A percentile compares a stretch with the other conserved stretches of the same genome.
These are phyloP conservation scores for Episyrphus balteatus DNA, from an alignment of 1,140 invertebrate species.

Conservation along the genomic window DNA sequence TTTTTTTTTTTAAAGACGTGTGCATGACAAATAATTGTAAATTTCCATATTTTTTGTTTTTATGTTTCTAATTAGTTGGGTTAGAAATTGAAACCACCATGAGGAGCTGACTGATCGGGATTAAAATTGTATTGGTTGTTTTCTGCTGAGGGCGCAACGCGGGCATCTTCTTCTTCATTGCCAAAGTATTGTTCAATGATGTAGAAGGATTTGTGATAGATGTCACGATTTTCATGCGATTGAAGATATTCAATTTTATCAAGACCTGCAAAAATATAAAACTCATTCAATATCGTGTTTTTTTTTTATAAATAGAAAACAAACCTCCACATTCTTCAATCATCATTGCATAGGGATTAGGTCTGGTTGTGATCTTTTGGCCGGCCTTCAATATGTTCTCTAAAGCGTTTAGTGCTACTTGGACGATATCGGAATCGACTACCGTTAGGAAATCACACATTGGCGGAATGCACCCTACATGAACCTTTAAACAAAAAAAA, in stretches of 20 bases:
- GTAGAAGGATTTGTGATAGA: slow-evolving; percentile 93
- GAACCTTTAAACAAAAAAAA: slow-evolving; percentile 26
- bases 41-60: too few species aligned
- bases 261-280: slow-evolving; percentile 53
- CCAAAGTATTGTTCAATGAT: slow-evolving; percentile 95
- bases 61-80: background rate
- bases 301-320: slow-evolving; percentile 5
- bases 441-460: slow-evolving; percentile 89
- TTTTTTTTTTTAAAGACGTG: too few species aligned
- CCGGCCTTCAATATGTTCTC: slow-evolving; percentile 93
- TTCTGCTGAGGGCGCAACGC: slow-evolving; percentile 65
- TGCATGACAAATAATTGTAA: too few species aligned
- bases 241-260: slow-evolving; percentile 97
- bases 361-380: slow-evolving; percentile 61
- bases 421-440: slow-evolving; percentile 93
- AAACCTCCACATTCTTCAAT: slow-evolving; percentile 95
- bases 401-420: slow-evolving; percentile 90
- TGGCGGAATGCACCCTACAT: slow-evolving; percentile 75
- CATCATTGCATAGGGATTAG: slow-evolving; percentile 83
- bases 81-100: slow-evolving; percentile 71
- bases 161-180: slow-evolving; percentile 79
- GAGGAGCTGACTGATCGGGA: slow-evolving; percentile 58
- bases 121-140: slow-evolving; percentile 69
- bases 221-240: slow-evolving; percentile 90
- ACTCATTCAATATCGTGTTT: background rate